These are phyloP conservation scores for Heliconius eleuchia DNA, from an alignment of 1,140 invertebrate genomes.

Conservation along the genomic window DNA sequence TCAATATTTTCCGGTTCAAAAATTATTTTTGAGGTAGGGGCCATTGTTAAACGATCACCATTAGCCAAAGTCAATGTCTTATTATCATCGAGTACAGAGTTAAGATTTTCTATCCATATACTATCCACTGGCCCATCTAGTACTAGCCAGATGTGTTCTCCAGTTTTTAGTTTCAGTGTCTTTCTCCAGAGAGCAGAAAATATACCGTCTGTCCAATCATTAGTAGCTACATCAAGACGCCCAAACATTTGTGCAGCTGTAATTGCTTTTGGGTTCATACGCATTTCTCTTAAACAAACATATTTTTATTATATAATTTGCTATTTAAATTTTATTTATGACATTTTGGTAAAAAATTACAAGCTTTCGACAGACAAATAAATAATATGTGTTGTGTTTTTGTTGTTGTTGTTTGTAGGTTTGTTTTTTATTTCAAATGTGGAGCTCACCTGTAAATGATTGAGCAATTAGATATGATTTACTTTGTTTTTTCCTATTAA, in stretches of 20 bases:
- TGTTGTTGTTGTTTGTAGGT: too few relatives aligned
- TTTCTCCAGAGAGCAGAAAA: conserved; percentile 98
- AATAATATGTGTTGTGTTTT: too few relatives aligned
- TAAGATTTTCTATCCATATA: conserved; percentile 98
- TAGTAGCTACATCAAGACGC: conserved; percentile 96
- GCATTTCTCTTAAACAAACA: conserved; percentile 88
- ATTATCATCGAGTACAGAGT: conserved; percentile 97
- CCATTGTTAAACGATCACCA: conserved; percentile 95
- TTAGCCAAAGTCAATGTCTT: conserved; percentile 96
- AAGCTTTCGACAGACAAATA: too few relatives aligned
- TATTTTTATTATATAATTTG: background rate
- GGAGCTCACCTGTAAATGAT: too few relatives aligned
- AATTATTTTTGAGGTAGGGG: conserved; percentile 95
- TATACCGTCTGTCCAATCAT: conserved; percentile 99
- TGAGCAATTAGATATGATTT: too few relatives aligned
- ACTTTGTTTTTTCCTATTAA: too few relatives aligned
- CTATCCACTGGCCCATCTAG: conserved; percentile 97
- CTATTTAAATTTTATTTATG: background rate
- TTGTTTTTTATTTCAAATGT: too few relatives aligned
- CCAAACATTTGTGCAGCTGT: conserved; percentile 99
- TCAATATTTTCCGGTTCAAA: conserved; percentile 98
- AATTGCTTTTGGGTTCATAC: conserved; percentile 99
- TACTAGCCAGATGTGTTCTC: conserved; percentile 95
- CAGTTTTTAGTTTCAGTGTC: conserved; percentile 93
- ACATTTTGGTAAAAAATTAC: too few relatives aligned